Conservation (phyloP, 2,113 vertebrate genomes). For the Noctilio leporinus region DNA sequence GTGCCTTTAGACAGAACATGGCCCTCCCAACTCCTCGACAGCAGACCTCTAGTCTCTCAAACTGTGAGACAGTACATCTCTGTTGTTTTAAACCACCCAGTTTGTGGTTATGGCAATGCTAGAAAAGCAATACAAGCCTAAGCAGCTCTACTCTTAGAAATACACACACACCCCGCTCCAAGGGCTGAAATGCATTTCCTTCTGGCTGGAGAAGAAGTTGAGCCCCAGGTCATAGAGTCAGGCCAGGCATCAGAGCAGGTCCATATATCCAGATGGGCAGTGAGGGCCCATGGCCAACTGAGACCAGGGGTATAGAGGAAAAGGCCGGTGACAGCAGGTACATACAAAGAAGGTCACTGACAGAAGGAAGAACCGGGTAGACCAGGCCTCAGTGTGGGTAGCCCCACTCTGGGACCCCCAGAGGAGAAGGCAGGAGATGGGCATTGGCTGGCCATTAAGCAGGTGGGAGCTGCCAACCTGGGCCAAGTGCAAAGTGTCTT, state of each 20-base stretch:
- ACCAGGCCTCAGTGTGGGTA: background rate
- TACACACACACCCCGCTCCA: background rate
- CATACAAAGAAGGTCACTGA: background rate
- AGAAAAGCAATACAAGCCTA: background rate
- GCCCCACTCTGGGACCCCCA: background rate
- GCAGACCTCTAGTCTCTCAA: background rate
- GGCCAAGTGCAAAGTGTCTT: background rate
- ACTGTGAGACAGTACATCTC: background rate
- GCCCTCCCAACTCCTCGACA: background rate
- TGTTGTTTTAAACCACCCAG: background rate
- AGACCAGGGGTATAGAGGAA: background rate
- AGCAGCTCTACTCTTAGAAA: background rate
- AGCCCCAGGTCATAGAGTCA: background rate
- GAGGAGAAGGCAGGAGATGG: background rate
- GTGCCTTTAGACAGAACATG: background rate
- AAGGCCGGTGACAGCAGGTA: background rate
- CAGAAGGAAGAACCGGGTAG: background rate
- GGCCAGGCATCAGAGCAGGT: background rate
- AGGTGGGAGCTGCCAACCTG: background rate
- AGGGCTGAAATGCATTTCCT: background rate
- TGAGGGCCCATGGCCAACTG: background rate
- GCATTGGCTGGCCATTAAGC: background rate
- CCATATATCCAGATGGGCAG: background rate
- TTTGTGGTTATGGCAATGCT: background rate
- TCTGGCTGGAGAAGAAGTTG: background rate